Percentiles rank a stretch among this genome's conserved stretches.
Conservation (phyloP, 2,797 vertebrate species). For the Hoplostethus mediterraneus region DNA sequence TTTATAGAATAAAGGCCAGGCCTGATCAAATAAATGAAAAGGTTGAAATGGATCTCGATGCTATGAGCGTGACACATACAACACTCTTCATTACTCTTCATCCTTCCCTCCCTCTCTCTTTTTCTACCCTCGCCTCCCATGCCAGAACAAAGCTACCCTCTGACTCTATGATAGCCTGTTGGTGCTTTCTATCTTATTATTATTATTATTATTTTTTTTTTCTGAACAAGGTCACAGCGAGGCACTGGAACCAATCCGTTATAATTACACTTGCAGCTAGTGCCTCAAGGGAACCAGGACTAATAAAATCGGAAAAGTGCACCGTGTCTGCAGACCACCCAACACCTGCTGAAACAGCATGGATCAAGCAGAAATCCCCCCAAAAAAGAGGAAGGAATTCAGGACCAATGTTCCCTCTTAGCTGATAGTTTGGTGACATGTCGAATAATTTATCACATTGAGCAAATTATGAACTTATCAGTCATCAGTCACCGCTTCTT, state of each 20-base stretch:
- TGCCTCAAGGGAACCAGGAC: conserved; percentile 48
- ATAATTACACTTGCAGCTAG: conserved; percentile 53
- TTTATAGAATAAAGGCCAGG: too few species aligned
- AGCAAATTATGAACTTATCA: too few species aligned
- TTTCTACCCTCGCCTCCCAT: neutral
- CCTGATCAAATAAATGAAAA: too few species aligned
- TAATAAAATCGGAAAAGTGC: conserved; percentile 50
- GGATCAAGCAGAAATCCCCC: too few species aligned
- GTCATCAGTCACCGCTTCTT: too few species aligned
- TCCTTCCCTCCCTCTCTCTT: neutral
- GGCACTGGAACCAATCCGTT: conserved; percentile 57
- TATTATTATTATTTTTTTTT: neutral
- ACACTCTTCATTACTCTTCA: neutral
- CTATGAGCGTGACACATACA: too few species aligned
- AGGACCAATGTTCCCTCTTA: too few species aligned
- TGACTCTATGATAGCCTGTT: conserved; percentile 13
- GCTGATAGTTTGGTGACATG: too few species aligned
- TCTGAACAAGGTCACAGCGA: conserved; percentile 58
- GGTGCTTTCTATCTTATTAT: neutral
- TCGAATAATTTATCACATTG: too few species aligned
- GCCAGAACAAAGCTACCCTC: neutral
- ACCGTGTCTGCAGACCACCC: conserved; percentile 15
- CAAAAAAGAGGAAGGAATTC: too few species aligned
- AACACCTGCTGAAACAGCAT: neutral
- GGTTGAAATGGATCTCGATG: too few species aligned